phyloP scores from a whole-genome alignment of 2,888 invertebrate species.

The Heliconius charithonia region DNA sequence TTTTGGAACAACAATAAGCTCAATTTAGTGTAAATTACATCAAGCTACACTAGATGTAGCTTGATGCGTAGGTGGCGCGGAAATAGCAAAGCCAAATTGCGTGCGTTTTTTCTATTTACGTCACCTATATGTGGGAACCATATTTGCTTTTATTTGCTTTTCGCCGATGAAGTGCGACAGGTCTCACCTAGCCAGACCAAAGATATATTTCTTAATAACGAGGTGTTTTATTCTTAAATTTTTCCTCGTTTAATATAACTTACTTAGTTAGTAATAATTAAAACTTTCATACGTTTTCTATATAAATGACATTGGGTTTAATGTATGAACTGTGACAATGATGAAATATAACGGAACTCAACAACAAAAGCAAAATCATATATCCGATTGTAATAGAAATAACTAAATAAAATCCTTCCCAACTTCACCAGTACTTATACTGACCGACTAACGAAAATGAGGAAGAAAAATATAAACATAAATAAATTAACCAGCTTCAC shows the following conservation, averaged over 20 bases:
- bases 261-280: too few relatives aligned
- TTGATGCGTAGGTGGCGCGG: slow-evolving; percentile 31
- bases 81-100: slow-evolving; percentile 44
- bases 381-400: neutral
- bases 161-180: neutral
- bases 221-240: too few relatives aligned
- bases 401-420: neutral
- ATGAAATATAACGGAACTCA: neutral
- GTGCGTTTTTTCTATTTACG: slow-evolving; percentile 42
- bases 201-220: too few relatives aligned
- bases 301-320: neutral
- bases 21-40: slow-evolving; percentile 25
- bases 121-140: slow-evolving; percentile 34
- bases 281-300: neutral
- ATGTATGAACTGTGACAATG: neutral
- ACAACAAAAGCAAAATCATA: neutral
- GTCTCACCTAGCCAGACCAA: neutral
- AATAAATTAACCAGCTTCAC: neutral
- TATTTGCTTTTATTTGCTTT: slow-evolving; percentile 36
- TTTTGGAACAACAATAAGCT: slow-evolving; percentile 2
- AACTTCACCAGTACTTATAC: neutral
- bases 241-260: too few relatives aligned
- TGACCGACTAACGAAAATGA: neutral
- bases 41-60: slow-evolving; percentile 29
- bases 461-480: slow-evolving; percentile 1